These are phyloP conservation scores for Acipenser oxyrinchus DNA, from an alignment of 2,797 vertebrate genomes.

Conservation along the genomic window DNA sequence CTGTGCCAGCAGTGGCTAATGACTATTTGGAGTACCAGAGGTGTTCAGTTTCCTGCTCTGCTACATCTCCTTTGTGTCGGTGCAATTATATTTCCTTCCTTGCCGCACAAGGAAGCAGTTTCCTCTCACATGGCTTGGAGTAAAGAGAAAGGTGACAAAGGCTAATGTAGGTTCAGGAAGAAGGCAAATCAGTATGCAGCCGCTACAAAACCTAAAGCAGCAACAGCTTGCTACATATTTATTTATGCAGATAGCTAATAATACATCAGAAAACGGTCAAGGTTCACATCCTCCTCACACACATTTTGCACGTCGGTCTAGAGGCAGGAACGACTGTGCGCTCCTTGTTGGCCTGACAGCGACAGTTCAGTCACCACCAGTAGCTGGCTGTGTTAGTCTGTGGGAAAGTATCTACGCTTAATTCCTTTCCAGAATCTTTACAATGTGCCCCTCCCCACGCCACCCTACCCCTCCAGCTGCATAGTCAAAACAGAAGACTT, in stretches of 20 bases:
- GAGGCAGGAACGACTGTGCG: neutral
- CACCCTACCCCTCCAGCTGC: conserved; percentile 17
- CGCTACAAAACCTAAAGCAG: neutral
- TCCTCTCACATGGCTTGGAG: conserved; percentile 15
- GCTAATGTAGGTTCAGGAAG: neutral
- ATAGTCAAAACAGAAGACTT: conserved; percentile 27
- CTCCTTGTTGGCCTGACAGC: neutral
- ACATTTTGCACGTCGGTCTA: neutral
- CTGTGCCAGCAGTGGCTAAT: neutral
- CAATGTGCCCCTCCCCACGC: conserved; percentile 16
- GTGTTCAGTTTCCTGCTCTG: conserved; percentile 12
- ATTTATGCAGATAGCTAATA: neutral
- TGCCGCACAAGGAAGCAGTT: conserved; percentile 14
- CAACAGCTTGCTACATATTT: neutral
- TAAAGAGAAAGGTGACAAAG: conserved; percentile 6
- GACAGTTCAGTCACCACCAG: neutral
- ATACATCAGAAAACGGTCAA: neutral
- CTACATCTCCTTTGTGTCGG: conserved; percentile 17
- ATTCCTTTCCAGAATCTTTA: neutral
- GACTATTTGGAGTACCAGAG: conserved; percentile 1
- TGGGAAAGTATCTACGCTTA: neutral
- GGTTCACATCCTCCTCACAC: neutral
- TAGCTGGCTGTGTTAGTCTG: neutral
- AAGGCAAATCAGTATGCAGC: neutral
- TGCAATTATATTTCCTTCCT: conserved; percentile 18